Conservation (phyloP, 1,140 invertebrate species). For the Piezodorus guildinii region DNA sequence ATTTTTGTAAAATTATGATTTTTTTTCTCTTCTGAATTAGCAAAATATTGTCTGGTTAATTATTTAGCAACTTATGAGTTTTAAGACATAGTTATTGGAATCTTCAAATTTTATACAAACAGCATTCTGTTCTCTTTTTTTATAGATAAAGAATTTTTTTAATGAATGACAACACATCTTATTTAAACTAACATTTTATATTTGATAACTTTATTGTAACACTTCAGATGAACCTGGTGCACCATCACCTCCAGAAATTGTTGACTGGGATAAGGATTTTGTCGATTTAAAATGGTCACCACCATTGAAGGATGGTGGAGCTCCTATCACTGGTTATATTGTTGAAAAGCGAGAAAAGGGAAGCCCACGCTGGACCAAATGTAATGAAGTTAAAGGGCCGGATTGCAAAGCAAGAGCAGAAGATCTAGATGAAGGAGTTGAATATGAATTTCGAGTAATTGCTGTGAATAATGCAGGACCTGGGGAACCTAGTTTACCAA, state of each 20-base stretch:
- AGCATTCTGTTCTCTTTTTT: too few species aligned
- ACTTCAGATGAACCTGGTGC: conserved; percentile 74
- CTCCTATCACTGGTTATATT: conserved; percentile 84
- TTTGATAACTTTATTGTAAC: background rate
- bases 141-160: too few species aligned
- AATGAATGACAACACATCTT: background rate
- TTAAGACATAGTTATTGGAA: too few species aligned
- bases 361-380: conserved; percentile 73
- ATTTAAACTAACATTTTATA: background rate
- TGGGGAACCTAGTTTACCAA: conserved; percentile 61
- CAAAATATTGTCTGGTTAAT: too few species aligned
- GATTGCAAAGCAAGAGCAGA: conserved; percentile 69
- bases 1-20: too few species aligned
- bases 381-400: conserved; percentile 59
- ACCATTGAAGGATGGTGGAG: conserved; percentile 78
- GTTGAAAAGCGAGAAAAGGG: conserved; percentile 90
- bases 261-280: conserved; percentile 90
- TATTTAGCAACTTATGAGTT: too few species aligned
- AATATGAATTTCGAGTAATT: conserved; percentile 77
- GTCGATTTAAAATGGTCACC: conserved; percentile 86
- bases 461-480: conserved; percentile 70
- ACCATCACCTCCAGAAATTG: conserved; percentile 74
- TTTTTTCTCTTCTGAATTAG: too few species aligned
- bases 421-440: conserved; percentile 70
- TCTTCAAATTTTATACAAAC: too few species aligned